Conservation (phyloP, 2,888 invertebrate species). For the Ormyrus thymus region DNA sequence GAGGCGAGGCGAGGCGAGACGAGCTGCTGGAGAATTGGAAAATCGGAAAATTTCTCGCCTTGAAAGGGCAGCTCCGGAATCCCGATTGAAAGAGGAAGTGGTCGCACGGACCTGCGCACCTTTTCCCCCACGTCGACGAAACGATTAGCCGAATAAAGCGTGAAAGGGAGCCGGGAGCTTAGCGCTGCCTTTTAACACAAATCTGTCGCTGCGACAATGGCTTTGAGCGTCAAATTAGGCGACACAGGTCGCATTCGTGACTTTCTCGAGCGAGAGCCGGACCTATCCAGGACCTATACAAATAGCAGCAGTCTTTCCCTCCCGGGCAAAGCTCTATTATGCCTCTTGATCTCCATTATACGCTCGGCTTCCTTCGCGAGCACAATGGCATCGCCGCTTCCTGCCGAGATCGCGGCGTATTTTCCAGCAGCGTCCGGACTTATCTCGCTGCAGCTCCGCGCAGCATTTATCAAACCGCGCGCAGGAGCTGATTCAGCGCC, state of each 20-base stretch:
- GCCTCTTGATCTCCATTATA: conserved; percentile 49
- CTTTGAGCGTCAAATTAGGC: conserved; percentile 55
- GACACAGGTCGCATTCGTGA: conserved; percentile 51
- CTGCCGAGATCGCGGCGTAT: too few relatives aligned
- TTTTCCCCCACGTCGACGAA: conserved; percentile 11
- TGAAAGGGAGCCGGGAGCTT: background rate
- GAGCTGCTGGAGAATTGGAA: too few relatives aligned
- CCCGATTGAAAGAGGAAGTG: conserved; percentile 20
- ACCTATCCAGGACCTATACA: conserved; percentile 41
- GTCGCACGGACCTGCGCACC: conserved; percentile 25
- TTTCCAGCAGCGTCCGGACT: too few relatives aligned
- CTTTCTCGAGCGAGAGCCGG: conserved; percentile 22
- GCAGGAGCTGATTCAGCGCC: background rate
- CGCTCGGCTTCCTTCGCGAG: conserved; percentile 26
- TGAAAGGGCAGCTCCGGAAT: too few relatives aligned
- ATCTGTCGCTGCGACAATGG: conserved; percentile 57
- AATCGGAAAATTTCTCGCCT: too few relatives aligned
- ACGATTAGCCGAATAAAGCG: conserved; percentile 51
- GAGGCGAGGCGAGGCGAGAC: background rate
- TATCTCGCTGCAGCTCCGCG: background rate
- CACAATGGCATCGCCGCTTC: background rate
- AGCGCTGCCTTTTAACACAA: conserved; percentile 50
- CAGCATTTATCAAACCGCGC: background rate
- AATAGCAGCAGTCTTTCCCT: conserved; percentile 26
- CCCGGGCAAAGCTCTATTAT: conserved; percentile 39